A percentile compares a stretch with the other conserved stretches of the same genome.
Conservation (phyloP, 2,113 vertebrate genomes). For the Siniperca knerii region DNA sequence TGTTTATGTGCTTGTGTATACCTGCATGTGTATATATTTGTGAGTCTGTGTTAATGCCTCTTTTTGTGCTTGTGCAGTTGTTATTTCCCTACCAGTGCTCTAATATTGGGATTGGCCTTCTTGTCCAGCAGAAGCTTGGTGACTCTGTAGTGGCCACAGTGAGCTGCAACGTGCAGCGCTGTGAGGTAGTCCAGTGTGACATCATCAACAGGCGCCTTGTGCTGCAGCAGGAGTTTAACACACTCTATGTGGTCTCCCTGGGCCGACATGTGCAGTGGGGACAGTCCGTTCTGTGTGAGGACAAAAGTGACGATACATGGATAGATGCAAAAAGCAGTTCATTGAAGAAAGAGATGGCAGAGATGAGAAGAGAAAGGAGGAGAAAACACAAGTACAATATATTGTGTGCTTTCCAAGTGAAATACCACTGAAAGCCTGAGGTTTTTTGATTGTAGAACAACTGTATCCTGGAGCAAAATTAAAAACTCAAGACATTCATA, state of each 20-base stretch:
- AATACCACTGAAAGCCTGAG: background rate
- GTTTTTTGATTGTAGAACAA: background rate
- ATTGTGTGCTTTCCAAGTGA: too few species aligned
- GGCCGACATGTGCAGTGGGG: constrained; percentile 97
- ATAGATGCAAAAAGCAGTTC: background rate
- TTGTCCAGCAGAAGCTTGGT: constrained; percentile 99
- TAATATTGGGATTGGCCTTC: constrained; percentile 95
- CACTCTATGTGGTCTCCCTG: constrained; percentile 98
- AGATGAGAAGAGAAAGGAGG: background rate
- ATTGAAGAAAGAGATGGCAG: background rate
- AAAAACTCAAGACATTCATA: background rate
- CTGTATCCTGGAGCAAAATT: background rate
- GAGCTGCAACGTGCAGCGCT: constrained; percentile 94
- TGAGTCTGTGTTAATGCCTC: background rate
- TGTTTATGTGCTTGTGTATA: background rate
- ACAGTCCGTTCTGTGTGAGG: constrained; percentile 91
- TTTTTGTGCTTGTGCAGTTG: background rate
- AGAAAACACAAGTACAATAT: background rate
- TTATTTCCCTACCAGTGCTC: constrained; percentile 89
- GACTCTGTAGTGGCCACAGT: constrained; percentile 98
- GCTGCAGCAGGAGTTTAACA: constrained; percentile 94
- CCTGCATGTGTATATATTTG: background rate
- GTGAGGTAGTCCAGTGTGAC: constrained; percentile 98
- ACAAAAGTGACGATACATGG: background rate
- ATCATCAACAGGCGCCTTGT: constrained; percentile 96